These are phyloP conservation scores for Orthonychiurus folsomi DNA, from an alignment of 2,888 invertebrate species.

Conservation along the genomic window DNA sequence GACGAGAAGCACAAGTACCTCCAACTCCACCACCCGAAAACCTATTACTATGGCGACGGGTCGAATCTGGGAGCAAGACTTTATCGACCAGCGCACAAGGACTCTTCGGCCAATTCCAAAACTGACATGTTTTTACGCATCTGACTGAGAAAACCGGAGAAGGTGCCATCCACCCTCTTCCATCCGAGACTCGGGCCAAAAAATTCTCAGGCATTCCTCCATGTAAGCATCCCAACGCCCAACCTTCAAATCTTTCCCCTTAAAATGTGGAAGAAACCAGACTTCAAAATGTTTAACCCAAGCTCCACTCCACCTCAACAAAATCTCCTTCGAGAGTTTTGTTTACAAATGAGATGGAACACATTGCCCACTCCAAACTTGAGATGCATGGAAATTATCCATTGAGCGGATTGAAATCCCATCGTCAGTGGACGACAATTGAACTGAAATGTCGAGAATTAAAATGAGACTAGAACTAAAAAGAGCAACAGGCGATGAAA, in stretches of 20 bases:
- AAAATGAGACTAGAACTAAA: neutral
- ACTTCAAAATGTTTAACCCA: too few species aligned
- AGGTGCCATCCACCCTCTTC: neutral
- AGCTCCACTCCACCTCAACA: neutral
- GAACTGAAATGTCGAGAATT: neutral
- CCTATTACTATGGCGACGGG: neutral
- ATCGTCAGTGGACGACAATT: neutral
- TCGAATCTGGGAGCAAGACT: conserved; percentile 22
- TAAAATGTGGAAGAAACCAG: too few species aligned
- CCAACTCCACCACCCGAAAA: neutral
- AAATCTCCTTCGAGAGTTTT: neutral
- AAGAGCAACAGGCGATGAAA: neutral
- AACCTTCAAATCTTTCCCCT: neutral
- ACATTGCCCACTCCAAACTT: neutral
- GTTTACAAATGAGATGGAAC: neutral
- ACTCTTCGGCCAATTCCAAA: neutral
- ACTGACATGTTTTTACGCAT: neutral
- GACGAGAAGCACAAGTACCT: neutral
- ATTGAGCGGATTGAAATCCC: too few species aligned
- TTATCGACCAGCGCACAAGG: conserved; percentile 29
- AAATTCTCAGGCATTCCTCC: too few species aligned
- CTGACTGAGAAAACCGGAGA: neutral
- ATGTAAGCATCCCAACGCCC: too few species aligned
- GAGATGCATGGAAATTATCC: too few species aligned
- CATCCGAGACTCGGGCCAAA: neutral